phyloP scores from a whole-genome alignment of 2,888 invertebrate species.

The Coleophora deauratella region DNA sequence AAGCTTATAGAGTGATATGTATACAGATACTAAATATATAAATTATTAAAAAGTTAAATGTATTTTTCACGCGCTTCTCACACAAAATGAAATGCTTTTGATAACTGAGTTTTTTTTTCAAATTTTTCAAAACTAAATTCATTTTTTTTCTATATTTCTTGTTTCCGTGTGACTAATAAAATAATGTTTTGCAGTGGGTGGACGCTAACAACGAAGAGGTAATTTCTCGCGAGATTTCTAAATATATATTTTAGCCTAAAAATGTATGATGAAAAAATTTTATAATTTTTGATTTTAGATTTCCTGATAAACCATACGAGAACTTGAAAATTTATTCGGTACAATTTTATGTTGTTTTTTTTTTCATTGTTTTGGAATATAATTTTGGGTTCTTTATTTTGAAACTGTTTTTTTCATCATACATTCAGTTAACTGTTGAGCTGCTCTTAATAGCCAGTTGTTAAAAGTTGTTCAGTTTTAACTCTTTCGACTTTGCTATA shows the following conservation, averaged over 20 bases:
- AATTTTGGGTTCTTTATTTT: too few relatives aligned
- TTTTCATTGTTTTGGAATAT: too few relatives aligned
- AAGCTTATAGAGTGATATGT: conserved; percentile 45
- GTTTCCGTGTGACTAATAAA: conserved; percentile 56
- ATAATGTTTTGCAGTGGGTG: conserved; percentile 77
- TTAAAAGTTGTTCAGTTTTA: too few relatives aligned
- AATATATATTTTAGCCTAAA: not conserved
- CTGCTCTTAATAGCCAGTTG: too few relatives aligned
- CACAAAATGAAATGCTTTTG: conserved; percentile 62
- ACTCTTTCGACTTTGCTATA: too few relatives aligned
- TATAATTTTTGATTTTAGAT: too few relatives aligned
- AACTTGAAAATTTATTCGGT: too few relatives aligned
- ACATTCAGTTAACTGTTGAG: too few relatives aligned
- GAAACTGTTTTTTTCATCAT: too few relatives aligned
- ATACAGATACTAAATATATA: conserved; percentile 28
- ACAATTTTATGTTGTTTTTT: too few relatives aligned
- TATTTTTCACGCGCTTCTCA: conserved; percentile 42
- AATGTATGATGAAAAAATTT: too few relatives aligned
- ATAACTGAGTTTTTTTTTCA: conserved; percentile 22
- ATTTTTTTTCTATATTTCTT: conserved; percentile 23
- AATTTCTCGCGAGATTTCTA: conserved; percentile 33
- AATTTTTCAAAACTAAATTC: conserved; percentile 7
- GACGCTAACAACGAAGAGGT: conserved; percentile 80
- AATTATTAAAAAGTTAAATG: conserved; percentile 27
- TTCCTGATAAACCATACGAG: too few relatives aligned